phyloP scores from a whole-genome alignment of 2,888 invertebrate genomes.

The Drosophila atripex region DNA sequence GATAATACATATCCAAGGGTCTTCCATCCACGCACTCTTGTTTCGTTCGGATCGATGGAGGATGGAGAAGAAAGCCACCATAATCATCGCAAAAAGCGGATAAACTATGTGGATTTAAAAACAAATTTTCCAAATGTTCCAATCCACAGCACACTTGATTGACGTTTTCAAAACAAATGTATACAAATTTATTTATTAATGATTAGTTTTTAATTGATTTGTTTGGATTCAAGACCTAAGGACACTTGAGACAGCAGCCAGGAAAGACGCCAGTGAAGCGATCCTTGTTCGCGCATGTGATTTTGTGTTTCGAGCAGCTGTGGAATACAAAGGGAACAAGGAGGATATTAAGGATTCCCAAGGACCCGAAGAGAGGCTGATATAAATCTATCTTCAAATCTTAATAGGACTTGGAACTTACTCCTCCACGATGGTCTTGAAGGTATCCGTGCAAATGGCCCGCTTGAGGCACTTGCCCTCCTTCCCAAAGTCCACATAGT shows the following conservation, averaged over 20 bases:
- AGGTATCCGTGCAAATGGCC: conserved; percentile 76
- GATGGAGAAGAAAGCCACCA: no score
- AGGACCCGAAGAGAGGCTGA: no score
- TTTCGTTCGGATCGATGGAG: no score
- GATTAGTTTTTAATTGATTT: neutral
- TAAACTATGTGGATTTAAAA: no score
- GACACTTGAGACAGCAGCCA: conserved; percentile 80
- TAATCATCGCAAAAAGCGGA: no score
- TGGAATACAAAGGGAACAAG: neutral
- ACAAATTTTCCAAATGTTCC: neutral
- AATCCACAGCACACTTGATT: neutral
- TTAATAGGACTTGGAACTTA: no score
- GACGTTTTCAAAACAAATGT: neutral
- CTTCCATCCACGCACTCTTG: no score
- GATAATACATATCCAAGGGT: no score
- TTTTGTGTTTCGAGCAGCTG: conserved; percentile 69
- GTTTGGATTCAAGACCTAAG: conserved; percentile 16
- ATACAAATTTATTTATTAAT: neutral
- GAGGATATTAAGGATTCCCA: neutral
- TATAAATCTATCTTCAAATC: no score
- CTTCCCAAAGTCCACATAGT: conserved; percentile 78
- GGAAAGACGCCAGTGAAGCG: conserved; percentile 81
- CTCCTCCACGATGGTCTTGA: conserved; percentile 75
- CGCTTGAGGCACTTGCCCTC: conserved; percentile 79
- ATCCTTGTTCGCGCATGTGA: conserved; percentile 77